Percentiles rank a stretch among this genome's conserved stretches.
phyloP scores from a whole-genome alignment of 2,113 vertebrate genomes.

The Bos taurus region DNA sequence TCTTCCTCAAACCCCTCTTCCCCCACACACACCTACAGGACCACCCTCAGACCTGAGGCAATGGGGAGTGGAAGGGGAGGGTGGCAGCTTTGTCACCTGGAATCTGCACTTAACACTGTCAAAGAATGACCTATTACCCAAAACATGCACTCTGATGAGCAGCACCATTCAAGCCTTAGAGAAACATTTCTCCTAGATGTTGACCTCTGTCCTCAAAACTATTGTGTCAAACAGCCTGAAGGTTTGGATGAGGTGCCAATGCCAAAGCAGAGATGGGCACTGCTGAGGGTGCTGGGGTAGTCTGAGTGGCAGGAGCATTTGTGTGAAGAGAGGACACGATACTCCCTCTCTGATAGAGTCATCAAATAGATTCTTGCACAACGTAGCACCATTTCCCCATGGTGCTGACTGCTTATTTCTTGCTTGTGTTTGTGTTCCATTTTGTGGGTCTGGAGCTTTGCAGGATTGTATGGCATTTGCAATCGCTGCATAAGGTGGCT shows the following conservation, averaged over 20 bases:
- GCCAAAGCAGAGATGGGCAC: neutral
- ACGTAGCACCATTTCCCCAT: neutral
- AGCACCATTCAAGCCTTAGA: neutral
- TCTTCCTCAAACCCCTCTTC: neutral
- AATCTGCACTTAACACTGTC: neutral
- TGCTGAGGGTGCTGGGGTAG: rapidly evolving
- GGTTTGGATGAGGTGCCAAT: neutral
- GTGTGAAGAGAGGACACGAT: neutral
- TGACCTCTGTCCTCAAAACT: neutral
- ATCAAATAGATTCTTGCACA: neutral
- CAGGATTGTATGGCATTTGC: neutral
- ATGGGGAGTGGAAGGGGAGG: neutral
- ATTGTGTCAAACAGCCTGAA: neutral
- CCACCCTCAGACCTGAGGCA: neutral
- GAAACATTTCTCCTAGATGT: neutral
- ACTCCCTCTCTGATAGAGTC: neutral
- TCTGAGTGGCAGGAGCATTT: neutral
- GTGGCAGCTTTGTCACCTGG: neutral
- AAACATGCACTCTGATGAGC: neutral
- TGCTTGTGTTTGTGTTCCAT: neutral
- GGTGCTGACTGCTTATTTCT: neutral
- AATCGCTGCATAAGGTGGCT: neutral
- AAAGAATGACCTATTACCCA: neutral
- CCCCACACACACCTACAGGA: neutral
- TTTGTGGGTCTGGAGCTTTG: neutral